A percentile compares a stretch with the other conserved stretches of the same genome.
Conservation (phyloP, 2,113 vertebrate genomes). For the Heloderma charlesbogerti region DNA sequence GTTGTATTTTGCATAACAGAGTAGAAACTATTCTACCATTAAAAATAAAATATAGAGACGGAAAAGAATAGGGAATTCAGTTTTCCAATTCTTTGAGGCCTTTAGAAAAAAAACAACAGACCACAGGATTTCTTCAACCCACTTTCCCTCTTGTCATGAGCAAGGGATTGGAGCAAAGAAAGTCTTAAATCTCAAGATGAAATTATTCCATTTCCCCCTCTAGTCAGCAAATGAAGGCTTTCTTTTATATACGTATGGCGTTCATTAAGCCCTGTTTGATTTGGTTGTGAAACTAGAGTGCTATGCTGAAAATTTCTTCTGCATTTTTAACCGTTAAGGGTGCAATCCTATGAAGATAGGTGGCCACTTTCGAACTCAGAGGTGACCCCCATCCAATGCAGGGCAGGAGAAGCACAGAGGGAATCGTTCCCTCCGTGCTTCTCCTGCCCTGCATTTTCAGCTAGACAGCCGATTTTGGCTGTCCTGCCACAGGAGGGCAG, state of each 20-base stretch:
- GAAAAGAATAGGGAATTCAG: background rate
- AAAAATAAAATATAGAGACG: background rate
- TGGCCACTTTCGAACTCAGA: too few species aligned
- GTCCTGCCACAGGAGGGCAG: too few species aligned
- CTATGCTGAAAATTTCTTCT: background rate
- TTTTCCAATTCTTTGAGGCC: background rate
- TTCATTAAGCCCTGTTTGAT: background rate
- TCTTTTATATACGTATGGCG: background rate
- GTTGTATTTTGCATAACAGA: background rate
- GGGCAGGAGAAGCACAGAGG: too few species aligned
- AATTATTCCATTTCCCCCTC: constrained; percentile 10
- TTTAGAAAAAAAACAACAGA: background rate
- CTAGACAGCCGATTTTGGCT: too few species aligned
- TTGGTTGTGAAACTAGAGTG: background rate
- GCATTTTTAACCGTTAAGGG: too few species aligned
- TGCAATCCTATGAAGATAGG: too few species aligned
- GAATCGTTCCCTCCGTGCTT: too few species aligned
- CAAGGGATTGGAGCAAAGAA: background rate
- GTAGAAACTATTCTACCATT: background rate
- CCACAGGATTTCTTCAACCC: background rate
- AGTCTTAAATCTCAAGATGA: background rate
- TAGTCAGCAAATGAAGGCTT: background rate
- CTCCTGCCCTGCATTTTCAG: too few species aligned
- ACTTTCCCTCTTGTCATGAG: background rate
- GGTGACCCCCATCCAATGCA: too few species aligned